Evolutionary conservation across 2,888 invertebrate genomes (phyloP).

Genomic region (Himalopsyche kuldschensis): DNA sequence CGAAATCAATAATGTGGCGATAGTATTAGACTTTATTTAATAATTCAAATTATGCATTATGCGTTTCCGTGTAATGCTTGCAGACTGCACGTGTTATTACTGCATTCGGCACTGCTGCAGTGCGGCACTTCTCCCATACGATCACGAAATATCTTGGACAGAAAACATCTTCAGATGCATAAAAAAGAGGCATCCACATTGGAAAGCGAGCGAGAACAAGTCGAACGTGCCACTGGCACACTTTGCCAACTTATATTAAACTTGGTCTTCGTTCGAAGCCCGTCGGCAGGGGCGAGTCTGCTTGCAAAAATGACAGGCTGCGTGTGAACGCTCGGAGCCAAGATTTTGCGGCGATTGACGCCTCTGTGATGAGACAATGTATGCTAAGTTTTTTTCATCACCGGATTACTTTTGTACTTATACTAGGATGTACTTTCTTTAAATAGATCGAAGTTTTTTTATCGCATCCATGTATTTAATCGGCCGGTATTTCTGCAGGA

Average conservation of each 20-base stretch:
- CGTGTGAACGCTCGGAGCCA: neutral
- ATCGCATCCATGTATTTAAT: too few relatives aligned
- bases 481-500: too few relatives aligned
- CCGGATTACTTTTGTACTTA: neutral
- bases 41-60: too few relatives aligned
- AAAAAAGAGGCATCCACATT: neutral
- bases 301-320: neutral
- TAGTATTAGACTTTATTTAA: too few relatives aligned
- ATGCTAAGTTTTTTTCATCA: neutral
- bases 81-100: neutral
- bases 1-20: too few relatives aligned
- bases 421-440: neutral
- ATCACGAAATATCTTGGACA: neutral
- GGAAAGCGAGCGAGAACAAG: slow-evolving; percentile 1
- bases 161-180: neutral
- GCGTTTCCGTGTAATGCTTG: too few relatives aligned
- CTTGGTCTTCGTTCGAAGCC: neutral
- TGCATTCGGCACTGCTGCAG: neutral
- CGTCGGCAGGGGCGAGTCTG: neutral
- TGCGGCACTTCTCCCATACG: neutral
- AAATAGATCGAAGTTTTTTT: too few relatives aligned
- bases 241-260: slow-evolving; percentile 1
- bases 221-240: slow-evolving; percentile 19
- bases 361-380: neutral
- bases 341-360: neutral